These are phyloP conservation scores for Odontamblyopus rebecca DNA, from an alignment of 2,797 vertebrate genomes.

Conservation along the genomic window DNA sequence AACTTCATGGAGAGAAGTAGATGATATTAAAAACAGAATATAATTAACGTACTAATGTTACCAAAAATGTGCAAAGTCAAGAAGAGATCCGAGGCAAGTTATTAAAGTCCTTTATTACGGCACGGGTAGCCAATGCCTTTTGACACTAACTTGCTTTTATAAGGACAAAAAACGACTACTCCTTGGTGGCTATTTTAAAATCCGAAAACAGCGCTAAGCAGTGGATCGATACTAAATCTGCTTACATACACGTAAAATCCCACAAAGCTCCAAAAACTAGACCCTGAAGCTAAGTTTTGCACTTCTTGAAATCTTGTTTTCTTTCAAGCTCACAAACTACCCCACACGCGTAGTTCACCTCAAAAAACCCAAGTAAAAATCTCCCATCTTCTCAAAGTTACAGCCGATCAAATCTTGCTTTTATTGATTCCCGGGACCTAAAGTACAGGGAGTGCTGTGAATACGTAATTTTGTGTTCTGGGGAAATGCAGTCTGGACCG, in stretches of 20 bases:
- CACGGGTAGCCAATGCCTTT: too few species aligned
- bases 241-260: background rate
- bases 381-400: slow-evolving; percentile 22
- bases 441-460: slow-evolving; percentile 2
- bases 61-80: too few species aligned
- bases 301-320: background rate
- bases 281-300: background rate
- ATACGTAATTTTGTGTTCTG: background rate
- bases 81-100: too few species aligned
- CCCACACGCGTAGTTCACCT: background rate
- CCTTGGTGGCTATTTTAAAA: too few species aligned
- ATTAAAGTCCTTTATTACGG: too few species aligned
- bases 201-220: background rate
- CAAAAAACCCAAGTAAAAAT: slow-evolving; percentile 23
- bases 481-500: slow-evolving; percentile 4
- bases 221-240: background rate
- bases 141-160: too few species aligned
- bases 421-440: slow-evolving; percentile 24
- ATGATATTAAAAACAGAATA: too few species aligned
- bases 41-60: too few species aligned
- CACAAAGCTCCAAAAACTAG: background rate
- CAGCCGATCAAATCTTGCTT: slow-evolving; percentile 16
- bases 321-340: background rate
- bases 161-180: too few species aligned
- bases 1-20: too few species aligned